Percentiles rank a stretch among this genome's conserved stretches.
Conservation (phyloP, 2,113 vertebrate genomes). For the Reinhardtius hippoglossoides region DNA sequence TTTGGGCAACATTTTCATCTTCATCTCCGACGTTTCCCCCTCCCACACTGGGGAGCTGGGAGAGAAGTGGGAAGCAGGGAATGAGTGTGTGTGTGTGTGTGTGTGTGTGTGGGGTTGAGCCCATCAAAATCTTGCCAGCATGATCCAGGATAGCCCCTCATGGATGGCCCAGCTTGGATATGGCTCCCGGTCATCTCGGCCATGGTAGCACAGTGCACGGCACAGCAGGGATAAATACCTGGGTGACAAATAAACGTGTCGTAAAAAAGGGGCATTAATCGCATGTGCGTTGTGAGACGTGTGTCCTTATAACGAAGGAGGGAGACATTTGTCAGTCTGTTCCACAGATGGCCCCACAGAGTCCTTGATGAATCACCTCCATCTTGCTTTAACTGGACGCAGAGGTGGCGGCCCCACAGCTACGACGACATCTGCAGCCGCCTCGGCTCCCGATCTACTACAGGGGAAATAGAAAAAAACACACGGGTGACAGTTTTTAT, state of each 20-base stretch:
- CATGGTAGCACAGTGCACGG: conserved; percentile 71
- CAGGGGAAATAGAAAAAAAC: conserved; percentile 2
- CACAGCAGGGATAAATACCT: conserved; percentile 80
- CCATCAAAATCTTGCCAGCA: conserved; percentile 65
- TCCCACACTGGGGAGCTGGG: not conserved
- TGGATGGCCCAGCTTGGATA: conserved; percentile 50
- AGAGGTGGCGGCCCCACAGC: conserved; percentile 41
- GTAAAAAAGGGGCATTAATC: conserved; percentile 82
- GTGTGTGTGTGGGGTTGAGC: not conserved
- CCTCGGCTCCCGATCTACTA: conserved; percentile 22
- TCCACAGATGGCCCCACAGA: conserved; percentile 82
- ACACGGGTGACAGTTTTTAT: not conserved
- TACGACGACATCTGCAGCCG: conserved; percentile 63
- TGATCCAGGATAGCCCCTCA: conserved; percentile 30
- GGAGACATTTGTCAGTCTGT: conserved; percentile 86
- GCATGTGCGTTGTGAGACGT: conserved; percentile 77
- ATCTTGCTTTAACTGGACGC: conserved; percentile 77
- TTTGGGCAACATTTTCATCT: conserved; percentile 45
- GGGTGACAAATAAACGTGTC: conserved; percentile 83
- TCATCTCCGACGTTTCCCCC: conserved; percentile 31
- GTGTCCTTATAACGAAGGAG: conserved; percentile 86
- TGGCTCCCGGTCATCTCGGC: conserved; percentile 68
- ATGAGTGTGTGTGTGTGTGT: not conserved
- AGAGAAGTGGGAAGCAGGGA: not conserved
- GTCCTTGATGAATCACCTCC: conserved; percentile 81